Conservation (phyloP, 2,888 invertebrate genomes). For the Lacanobia wlatinum region DNA sequence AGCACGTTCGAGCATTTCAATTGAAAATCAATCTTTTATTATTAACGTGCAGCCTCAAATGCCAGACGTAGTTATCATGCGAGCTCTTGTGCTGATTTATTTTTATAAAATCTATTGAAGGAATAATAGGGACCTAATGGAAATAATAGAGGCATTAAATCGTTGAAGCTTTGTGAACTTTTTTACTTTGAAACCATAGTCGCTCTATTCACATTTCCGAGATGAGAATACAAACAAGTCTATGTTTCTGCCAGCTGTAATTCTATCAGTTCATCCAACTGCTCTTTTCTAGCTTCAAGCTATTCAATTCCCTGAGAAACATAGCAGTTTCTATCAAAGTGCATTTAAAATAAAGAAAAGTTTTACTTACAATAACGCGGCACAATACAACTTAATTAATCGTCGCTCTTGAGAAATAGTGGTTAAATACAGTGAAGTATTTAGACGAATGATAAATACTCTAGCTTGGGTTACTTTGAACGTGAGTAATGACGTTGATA, state of each 20-base stretch:
- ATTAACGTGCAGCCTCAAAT: constrained; percentile 12
- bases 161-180: not conserved
- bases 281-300: constrained; percentile 24
- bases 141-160: not conserved
- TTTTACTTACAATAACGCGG: constrained; percentile 11
- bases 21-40: constrained; percentile 38
- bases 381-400: constrained; percentile 47
- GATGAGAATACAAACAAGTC: constrained; percentile 11
- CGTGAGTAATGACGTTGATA: constrained; percentile 71
- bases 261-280: constrained; percentile 41
- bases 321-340: constrained; percentile 26
- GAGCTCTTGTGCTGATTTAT: constrained; percentile 13
- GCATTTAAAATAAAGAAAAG: constrained; percentile 21
- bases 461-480: constrained; percentile 59
- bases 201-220: constrained; percentile 10
- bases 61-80: constrained; percentile 9
- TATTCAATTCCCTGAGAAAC: constrained; percentile 30
- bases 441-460: constrained; percentile 65
- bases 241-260: constrained; percentile 30
- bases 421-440: constrained; percentile 58
- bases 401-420: constrained; percentile 56
- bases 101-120: constrained; percentile 19
- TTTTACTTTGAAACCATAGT: constrained; percentile 2
- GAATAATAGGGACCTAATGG: not conserved
- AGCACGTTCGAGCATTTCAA: constrained; percentile 52